phyloP scores from a whole-genome alignment of 2,113 vertebrate species.

The Tricholaema leucomelas region DNA sequence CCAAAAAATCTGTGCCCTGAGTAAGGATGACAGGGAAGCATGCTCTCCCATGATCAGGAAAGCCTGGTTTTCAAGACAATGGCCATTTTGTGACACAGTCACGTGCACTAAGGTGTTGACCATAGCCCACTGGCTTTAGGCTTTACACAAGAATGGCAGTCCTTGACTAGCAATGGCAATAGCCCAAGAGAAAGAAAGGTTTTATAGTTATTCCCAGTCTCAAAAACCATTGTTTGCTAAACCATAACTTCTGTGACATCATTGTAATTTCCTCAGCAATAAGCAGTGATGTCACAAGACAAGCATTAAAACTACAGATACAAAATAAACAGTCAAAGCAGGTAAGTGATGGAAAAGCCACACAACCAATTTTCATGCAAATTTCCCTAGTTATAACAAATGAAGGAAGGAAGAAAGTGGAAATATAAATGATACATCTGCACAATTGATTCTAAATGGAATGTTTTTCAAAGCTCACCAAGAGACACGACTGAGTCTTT shows the following conservation, averaged over 20 bases:
- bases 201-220: not conserved
- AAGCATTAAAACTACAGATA: not conserved
- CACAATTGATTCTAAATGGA: constrained; percentile 38
- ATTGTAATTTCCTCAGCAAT: not conserved
- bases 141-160: not conserved
- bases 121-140: not conserved
- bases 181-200: not conserved
- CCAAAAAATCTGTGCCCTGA: not conserved
- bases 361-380: constrained; percentile 35
- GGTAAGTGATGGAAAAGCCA: not conserved
- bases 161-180: not conserved
- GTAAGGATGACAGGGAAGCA: not conserved
- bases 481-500: constrained; percentile 22
- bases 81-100: not conserved
- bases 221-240: not conserved
- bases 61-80: not conserved
- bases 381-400: constrained; percentile 27
- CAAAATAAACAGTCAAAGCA: constrained; percentile 9
- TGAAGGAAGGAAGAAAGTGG: not conserved
- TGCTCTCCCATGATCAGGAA: not conserved
- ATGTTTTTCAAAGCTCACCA: constrained; percentile 46
- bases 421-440: constrained; percentile 31
- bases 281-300: not conserved
- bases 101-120: not conserved
- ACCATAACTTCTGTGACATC: not conserved